Evolutionary conservation across 2,888 invertebrate genomes (phyloP).

Genomic region (Ennomos fuscantarius): DNA sequence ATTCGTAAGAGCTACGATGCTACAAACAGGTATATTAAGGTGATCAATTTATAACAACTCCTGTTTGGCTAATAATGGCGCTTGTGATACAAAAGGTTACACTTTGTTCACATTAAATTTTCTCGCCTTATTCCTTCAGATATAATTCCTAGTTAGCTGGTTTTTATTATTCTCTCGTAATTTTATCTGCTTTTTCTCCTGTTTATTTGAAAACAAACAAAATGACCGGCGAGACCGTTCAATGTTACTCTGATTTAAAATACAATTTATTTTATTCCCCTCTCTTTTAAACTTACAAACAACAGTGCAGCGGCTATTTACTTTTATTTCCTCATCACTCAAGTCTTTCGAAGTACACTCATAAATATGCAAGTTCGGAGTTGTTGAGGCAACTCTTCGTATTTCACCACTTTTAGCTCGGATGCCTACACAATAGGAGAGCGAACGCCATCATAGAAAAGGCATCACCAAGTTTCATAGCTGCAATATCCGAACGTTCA

Average conservation of each 20-base stretch:
- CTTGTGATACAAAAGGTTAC: no score
- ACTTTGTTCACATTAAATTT: no score
- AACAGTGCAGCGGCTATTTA: slow-evolving; percentile 64
- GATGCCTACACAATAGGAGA: slow-evolving; percentile 67
- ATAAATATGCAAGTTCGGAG: slow-evolving; percentile 77
- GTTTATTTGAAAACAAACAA: slow-evolving; percentile 16
- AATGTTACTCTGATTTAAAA: slow-evolving; percentile 35
- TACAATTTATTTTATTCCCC: slow-evolving; percentile 48
- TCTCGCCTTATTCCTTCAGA: neutral
- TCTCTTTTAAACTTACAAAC: slow-evolving; percentile 54
- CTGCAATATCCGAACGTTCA: slow-evolving; percentile 74
- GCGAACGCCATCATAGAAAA: slow-evolving; percentile 58
- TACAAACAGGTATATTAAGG: no score
- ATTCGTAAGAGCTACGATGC: no score
- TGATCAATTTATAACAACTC: no score
- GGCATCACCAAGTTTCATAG: slow-evolving; percentile 64
- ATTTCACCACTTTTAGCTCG: slow-evolving; percentile 70
- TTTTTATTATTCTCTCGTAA: slow-evolving; percentile 2
- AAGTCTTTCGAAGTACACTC: slow-evolving; percentile 75
- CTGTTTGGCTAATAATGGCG: no score
- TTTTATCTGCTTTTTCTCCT: slow-evolving; percentile 11
- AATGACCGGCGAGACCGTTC: slow-evolving; percentile 20
- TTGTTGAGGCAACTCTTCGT: slow-evolving; percentile 67
- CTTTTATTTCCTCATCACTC: slow-evolving; percentile 76
- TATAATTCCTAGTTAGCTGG: neutral